Evolutionary conservation across 2,113 vertebrate species (phyloP).

Genomic region (Mormyrus lacerda): DNA sequence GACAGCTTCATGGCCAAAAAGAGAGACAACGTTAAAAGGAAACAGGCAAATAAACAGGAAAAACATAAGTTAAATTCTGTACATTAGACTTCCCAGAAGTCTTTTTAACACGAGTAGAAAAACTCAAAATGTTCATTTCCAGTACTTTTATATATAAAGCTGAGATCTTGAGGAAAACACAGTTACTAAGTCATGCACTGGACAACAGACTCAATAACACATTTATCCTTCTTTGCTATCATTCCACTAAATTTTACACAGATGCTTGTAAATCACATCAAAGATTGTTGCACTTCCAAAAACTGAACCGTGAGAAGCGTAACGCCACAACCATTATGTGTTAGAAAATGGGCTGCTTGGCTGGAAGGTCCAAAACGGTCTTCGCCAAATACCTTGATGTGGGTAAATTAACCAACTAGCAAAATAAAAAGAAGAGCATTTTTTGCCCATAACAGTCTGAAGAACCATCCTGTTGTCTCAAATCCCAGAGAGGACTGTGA

Average conservation of each 20-base stretch:
- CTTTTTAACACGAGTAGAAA: constrained; percentile 1
- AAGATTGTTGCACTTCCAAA: background rate
- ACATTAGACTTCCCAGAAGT: constrained; percentile 4
- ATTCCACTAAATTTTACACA: background rate
- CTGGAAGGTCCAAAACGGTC: background rate
- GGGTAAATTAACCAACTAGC: background rate
- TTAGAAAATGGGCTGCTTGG: background rate
- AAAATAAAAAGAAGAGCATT: background rate
- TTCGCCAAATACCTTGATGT: background rate
- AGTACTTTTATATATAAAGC: background rate
- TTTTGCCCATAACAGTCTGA: background rate
- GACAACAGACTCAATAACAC: background rate
- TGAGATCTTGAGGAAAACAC: background rate
- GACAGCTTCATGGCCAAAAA: background rate
- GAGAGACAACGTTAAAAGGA: background rate
- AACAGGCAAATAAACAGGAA: background rate
- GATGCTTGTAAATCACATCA: background rate
- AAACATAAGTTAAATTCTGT: background rate
- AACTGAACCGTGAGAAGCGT: background rate
- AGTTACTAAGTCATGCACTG: background rate
- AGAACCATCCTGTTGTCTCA: background rate
- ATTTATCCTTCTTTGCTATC: background rate
- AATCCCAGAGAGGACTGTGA: background rate
- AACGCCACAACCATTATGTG: background rate
- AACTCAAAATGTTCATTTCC: background rate